A percentile compares a stretch with the other conserved stretches of the same genome.
Conservation (phyloP, 1,140 invertebrate genomes). For the Drosophila nigrodunni region DNA sequence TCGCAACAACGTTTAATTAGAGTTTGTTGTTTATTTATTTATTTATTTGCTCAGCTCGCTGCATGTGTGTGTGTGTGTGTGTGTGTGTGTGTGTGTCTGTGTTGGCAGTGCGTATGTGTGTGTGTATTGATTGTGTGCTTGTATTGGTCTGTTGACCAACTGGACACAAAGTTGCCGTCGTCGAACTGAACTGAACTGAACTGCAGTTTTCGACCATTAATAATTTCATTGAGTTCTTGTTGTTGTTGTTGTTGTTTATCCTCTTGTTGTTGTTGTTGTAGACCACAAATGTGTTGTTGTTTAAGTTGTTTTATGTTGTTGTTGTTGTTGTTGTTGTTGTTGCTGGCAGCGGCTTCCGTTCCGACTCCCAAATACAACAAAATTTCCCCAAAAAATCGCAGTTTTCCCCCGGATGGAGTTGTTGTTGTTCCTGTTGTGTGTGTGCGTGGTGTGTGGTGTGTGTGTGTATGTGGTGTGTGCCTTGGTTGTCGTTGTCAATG, state of each 20-base stretch:
- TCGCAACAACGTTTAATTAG: conserved; percentile 75
- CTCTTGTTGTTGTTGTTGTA: conserved; percentile 12
- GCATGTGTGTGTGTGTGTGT: conserved; percentile 4
- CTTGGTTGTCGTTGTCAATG: conserved; percentile 24
- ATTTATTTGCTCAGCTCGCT: conserved; percentile 55
- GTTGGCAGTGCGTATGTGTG: conserved; percentile 15
- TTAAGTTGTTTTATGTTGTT: conserved; percentile 25
- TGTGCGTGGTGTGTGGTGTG: conserved; percentile 15
- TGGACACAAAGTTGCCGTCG: conserved; percentile 38
- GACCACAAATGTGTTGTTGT: conserved; percentile 19
- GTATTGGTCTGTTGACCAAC: conserved; percentile 37
- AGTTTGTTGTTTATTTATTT: conserved; percentile 80
- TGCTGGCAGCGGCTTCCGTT: conserved; percentile 66
- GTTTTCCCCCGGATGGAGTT: conserved; percentile 22
- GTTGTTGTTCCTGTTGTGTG: conserved; percentile 10
- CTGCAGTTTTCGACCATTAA: conserved; percentile 77
- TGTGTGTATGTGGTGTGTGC: conserved; percentile 1
- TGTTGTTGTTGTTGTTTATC: conserved; percentile 13
- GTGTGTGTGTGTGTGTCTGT: conserved; percentile 21
- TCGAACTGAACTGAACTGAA: conserved; percentile 3
- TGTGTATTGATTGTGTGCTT: neutral
- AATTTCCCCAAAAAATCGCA: conserved; percentile 8
- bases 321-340: conserved; percentile 11
- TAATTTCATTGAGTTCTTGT: conserved; percentile 66
- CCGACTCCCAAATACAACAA: conserved; percentile 12